Percentiles rank a stretch among this genome's conserved stretches.
Conservation (phyloP, 2,113 vertebrate species). For the Egretta garzetta region DNA sequence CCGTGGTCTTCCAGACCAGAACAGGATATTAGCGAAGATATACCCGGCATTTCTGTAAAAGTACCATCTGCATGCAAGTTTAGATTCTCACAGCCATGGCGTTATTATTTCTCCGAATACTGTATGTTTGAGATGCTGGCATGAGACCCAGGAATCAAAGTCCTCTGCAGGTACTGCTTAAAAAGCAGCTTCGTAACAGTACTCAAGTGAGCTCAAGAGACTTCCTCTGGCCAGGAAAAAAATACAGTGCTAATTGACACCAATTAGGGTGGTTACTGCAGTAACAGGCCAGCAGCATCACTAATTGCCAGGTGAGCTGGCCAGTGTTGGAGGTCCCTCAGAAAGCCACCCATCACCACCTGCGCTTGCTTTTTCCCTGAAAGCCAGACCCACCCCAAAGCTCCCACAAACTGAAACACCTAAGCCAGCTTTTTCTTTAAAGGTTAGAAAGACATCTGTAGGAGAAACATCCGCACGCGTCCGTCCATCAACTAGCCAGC, state of each 20-base stretch:
- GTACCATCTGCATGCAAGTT: no score
- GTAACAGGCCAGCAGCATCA: neutral
- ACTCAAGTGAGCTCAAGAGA: neutral
- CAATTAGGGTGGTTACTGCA: neutral
- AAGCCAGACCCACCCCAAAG: neutral
- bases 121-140: neutral
- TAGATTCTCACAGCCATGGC: fast-evolving
- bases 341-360: neutral
- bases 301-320: neutral
- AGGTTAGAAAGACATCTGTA: no score
- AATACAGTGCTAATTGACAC: neutral
- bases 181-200: neutral
- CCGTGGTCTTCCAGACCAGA: neutral
- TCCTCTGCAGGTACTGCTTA: neutral
- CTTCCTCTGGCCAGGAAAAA: neutral
- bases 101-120: neutral
- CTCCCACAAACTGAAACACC: neutral
- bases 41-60: neutral
- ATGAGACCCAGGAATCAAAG: neutral
- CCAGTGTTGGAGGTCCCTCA: fast-evolving
- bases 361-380: neutral
- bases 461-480: fast-evolving
- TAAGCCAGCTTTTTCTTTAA: no score
- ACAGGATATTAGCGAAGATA: neutral
- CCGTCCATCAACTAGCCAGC: neutral